phyloP scores from a whole-genome alignment of 2,888 invertebrate species.

The Osedax fenrisi region DNA sequence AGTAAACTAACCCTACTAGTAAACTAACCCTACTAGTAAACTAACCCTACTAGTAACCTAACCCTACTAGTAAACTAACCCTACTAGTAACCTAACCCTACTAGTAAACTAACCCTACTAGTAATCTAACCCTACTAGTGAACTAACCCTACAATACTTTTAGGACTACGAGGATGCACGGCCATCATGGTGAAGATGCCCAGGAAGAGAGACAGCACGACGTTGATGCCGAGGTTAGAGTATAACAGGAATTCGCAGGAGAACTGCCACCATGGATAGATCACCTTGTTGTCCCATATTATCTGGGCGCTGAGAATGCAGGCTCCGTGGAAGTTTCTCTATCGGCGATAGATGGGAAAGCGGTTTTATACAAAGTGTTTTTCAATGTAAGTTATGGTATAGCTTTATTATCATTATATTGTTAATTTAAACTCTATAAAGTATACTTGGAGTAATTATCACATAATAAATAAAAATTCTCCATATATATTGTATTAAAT shows the following conservation, averaged over 20 bases:
- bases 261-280: slow-evolving; percentile 36
- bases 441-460: background rate
- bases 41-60: too few relatives aligned
- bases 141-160: background rate
- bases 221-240: slow-evolving; percentile 33
- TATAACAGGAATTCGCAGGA: slow-evolving; percentile 35
- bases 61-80: too few relatives aligned
- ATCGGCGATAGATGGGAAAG: background rate
- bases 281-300: slow-evolving; percentile 34
- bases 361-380: too few relatives aligned
- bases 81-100: too few relatives aligned
- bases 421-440: too few relatives aligned
- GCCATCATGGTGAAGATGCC: slow-evolving; percentile 30
- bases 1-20: too few relatives aligned
- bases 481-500: too few relatives aligned
- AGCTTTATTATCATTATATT: background rate
- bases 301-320: slow-evolving; percentile 36
- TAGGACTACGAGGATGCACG: background rate
- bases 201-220: slow-evolving; percentile 30
- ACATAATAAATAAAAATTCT: background rate
- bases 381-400: background rate
- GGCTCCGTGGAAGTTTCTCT: slow-evolving; percentile 36
- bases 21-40: too few relatives aligned
- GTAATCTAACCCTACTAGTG: too few relatives aligned
- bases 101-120: too few relatives aligned